Evolutionary conservation across 1,140 invertebrate genomes (phyloP), one percentile per base, ranked within the genome.

Genomic region (Aleiodes sp.): DNA sequence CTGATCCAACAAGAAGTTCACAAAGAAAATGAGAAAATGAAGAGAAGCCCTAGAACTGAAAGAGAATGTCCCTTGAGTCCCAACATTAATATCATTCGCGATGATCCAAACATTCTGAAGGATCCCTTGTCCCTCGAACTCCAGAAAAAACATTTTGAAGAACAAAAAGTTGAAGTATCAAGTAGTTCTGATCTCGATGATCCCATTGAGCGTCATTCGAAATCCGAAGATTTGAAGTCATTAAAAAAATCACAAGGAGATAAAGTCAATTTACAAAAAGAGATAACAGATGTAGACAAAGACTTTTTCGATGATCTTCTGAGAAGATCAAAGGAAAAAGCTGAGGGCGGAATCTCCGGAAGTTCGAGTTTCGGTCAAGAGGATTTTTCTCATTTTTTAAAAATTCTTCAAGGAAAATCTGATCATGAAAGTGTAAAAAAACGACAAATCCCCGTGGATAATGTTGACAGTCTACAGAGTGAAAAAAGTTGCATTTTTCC

Each of bases 271-370:
- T 37, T 86, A 4, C 78, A 82, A 24, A 86, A 86, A 57, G 84
- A 86, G 70, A 86, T 86, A 21, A 86, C 79, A 0, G 85, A 86
- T n/a, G 84, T 86, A 0, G 85, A 86, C 35, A 82, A 86, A 57
- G 79, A 83, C 56, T 86, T 86, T 59, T 86, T 86, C 33, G 82
- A 82, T 24, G 76, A 78, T 74, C 70, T 85, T 19, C 62, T 85
- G 10, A 80, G 76, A 28, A 75, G 52, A 46, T 82, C 84, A 0
- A 80, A 79, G n/a, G 82, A 84, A 59, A 82, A 74, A 60, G 71
- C 39, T 0, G 82, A 84, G 10, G 77, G 80, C 9, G 75, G 80
- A 2, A 78, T 85, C 14, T 83, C 84, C 0, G 75, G 72, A 0
- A 85, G 82, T 69, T 84, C 82, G 0, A 85, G 82, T 72, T 82